phyloP scores from a whole-genome alignment of 2,113 vertebrate species.

The Pterocles orientalis region DNA sequence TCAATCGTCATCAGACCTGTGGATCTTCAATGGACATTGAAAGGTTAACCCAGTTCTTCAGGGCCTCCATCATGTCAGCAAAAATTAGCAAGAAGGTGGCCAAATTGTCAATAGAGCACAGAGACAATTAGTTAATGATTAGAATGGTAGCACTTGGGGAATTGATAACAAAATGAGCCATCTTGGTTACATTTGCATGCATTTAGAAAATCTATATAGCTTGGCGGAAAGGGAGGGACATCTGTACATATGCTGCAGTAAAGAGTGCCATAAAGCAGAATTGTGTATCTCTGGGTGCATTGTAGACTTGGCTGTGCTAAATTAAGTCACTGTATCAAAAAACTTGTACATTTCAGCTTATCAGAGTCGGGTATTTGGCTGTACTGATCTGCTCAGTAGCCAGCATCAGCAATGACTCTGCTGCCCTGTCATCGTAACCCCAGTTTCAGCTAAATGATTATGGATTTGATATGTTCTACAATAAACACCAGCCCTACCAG shows the following conservation, averaged over 20 bases:
- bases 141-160: conserved; percentile 82
- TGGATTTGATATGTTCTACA: conserved; percentile 46
- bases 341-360: background rate
- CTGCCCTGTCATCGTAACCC: conserved; percentile 50
- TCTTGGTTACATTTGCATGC: conserved; percentile 84
- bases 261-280: conserved; percentile 1
- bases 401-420: background rate
- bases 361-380: conserved; percentile 4
- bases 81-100: conserved; percentile 89
- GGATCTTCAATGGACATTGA: conserved; percentile 86
- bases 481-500: background rate
- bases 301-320: background rate
- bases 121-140: conserved; percentile 98
- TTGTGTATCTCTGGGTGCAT: background rate
- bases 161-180: conserved; percentile 92
- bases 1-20: conserved; percentile 89
- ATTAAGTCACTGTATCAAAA: background rate
- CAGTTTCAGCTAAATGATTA: conserved; percentile 56
- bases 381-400: conserved; percentile 1
- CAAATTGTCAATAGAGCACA: conserved; percentile 88
- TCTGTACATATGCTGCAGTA: background rate
- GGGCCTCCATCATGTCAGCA: conserved; percentile 90
- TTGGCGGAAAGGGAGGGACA: background rate
- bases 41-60: conserved; percentile 92
- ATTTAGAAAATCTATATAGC: conserved; percentile 74